Percentiles rank a stretch among this genome's conserved stretches.
phyloP scores from a whole-genome alignment of 1,140 invertebrate genomes.

The Lepidurus arcticus region DNA sequence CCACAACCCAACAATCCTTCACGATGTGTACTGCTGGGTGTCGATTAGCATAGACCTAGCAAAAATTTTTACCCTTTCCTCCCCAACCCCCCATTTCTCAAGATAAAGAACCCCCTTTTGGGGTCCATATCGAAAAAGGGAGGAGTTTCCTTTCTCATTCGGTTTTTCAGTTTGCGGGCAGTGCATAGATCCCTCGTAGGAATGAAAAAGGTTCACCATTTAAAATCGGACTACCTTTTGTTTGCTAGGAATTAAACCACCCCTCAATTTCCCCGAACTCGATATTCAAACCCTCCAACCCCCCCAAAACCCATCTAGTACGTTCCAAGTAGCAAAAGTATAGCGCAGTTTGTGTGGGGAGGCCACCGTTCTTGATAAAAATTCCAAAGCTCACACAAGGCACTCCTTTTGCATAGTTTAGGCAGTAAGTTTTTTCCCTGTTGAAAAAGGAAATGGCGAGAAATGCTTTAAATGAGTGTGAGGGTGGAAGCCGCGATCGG shows the following conservation, averaged over 20 bases:
- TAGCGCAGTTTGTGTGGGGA: constrained; percentile 7
- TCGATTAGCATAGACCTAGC: constrained; percentile 11
- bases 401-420: constrained; percentile 5
- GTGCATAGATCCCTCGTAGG: not conserved
- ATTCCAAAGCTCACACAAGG: not conserved
- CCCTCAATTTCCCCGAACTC: constrained; percentile 20
- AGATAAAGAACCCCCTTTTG: not conserved
- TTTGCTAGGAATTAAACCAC: constrained; percentile 16
- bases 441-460: not conserved
- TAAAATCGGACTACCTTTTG: constrained; percentile 19
- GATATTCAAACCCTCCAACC: constrained; percentile 1
- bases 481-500: constrained; percentile 2
- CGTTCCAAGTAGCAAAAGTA: constrained; percentile 1
- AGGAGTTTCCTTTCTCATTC: constrained; percentile 19
- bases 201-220: constrained; percentile 18
- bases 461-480: constrained; percentile 3
- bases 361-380: constrained; percentile 21
- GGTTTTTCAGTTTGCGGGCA: not conserved
- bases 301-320: constrained; percentile 4
- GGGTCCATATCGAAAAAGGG: not conserved
- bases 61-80: not conserved
- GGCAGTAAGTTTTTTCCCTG: not conserved
- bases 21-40: constrained; percentile 15
- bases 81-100: not conserved
- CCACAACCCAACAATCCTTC: constrained; percentile 20